A percentile compares a stretch with the other conserved stretches of the same genome.
Evolutionary conservation across 2,113 vertebrate genomes (phyloP).

Genomic region (Puntigrus tetrazona): DNA sequence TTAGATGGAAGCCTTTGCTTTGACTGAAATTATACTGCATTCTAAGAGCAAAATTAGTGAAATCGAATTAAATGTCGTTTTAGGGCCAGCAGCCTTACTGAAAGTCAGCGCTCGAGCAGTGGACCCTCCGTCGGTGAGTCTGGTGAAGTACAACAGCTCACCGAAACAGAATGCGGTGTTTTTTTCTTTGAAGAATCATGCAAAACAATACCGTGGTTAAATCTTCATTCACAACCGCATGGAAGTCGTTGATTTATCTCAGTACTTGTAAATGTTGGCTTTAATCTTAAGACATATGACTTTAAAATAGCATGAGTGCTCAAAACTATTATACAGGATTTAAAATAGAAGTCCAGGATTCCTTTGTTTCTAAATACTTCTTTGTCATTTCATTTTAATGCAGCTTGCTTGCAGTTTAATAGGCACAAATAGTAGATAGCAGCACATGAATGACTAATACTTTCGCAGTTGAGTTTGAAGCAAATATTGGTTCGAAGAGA

Average conservation of each 20-base stretch:
- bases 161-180: background rate
- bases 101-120: slow-evolving; percentile 29
- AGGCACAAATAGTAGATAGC: background rate
- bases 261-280: background rate
- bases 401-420: background rate
- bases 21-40: slow-evolving; percentile 39
- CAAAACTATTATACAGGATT: background rate
- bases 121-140: slow-evolving; percentile 53
- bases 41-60: slow-evolving; percentile 26
- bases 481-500: too few relatives aligned
- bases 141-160: background rate
- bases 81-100: slow-evolving; percentile 14
- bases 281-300: background rate
- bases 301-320: background rate
- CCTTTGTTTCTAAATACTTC: background rate
- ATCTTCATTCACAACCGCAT: background rate
- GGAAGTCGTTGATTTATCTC: too few relatives aligned
- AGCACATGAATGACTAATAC: background rate
- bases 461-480: background rate
- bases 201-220: background rate
- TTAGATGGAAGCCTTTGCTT: slow-evolving; percentile 27
- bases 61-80: slow-evolving; percentile 34
- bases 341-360: background rate
- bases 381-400: background rate
- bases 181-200: background rate